Conservation (phyloP, 2,888 invertebrate genomes). For the Cistogaster globosa region DNA sequence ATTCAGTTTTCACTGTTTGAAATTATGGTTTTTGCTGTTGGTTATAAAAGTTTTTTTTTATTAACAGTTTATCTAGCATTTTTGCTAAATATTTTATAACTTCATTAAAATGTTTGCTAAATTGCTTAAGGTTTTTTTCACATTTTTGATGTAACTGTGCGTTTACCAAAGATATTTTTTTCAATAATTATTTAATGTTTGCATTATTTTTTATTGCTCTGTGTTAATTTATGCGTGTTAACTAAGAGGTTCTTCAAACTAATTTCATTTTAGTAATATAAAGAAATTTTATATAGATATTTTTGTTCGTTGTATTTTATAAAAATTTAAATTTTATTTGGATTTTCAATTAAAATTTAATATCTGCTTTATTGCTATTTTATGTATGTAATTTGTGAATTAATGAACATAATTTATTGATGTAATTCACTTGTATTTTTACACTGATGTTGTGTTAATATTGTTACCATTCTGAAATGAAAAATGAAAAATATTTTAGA, state of each 20-base stretch:
- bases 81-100: conserved; percentile 17
- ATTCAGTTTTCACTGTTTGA: too few species aligned
- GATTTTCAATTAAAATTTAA: conserved; percentile 15
- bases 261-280: neutral
- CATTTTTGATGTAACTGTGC: neutral
- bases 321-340: neutral
- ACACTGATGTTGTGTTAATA: neutral
- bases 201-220: neutral
- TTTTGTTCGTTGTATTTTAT: neutral
- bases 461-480: neutral
- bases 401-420: conserved; percentile 14
- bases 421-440: neutral
- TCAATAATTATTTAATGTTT: conserved; percentile 11
- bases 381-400: neutral
- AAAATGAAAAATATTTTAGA: too few species aligned
- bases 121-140: conserved; percentile 13
- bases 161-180: conserved; percentile 1
- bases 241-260: neutral
- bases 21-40: neutral
- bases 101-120: conserved; percentile 21
- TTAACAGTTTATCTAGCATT: conserved; percentile 27
- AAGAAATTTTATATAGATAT: neutral
- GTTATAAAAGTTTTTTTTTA: conserved; percentile 1
- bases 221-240: neutral
- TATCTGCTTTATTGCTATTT: conserved; percentile 29